Percentiles rank a stretch among this genome's conserved stretches.
Evolutionary conservation across 2,113 vertebrate species (phyloP).

Genomic region (Rhabdomys dilectus): DNA sequence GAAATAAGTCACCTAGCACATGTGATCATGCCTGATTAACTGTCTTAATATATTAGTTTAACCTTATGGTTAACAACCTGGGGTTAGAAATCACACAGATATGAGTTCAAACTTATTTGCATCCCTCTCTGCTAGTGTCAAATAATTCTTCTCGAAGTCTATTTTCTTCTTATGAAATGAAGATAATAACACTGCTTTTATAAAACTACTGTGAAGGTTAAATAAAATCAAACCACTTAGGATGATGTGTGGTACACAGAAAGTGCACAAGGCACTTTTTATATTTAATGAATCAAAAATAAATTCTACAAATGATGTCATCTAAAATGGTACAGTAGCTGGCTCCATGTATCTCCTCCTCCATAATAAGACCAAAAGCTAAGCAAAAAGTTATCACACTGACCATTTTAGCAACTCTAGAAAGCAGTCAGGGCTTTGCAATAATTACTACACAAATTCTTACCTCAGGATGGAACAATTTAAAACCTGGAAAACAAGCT

Average conservation of each 20-base stretch:
- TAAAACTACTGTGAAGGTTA: conserved; percentile 39
- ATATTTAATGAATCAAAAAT: not conserved
- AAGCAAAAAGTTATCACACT: not conserved
- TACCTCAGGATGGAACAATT: not conserved
- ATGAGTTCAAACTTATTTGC: conserved; percentile 39
- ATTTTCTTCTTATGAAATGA: conserved; percentile 20
- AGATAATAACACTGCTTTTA: not conserved
- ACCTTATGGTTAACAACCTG: conserved; percentile 12
- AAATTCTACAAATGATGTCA: not conserved
- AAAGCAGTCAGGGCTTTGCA: not conserved
- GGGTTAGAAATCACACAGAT: conserved; percentile 43
- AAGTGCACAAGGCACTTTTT: not conserved
- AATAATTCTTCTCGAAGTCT: conserved; percentile 14
- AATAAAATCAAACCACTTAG: conserved; percentile 28
- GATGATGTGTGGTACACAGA: not conserved
- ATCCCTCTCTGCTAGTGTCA: not conserved
- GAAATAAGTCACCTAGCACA: conserved; percentile 13
- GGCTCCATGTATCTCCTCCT: not conserved
- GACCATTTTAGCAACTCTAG: not conserved
- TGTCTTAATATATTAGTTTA: conserved; percentile 33
- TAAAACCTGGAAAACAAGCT: not conserved
- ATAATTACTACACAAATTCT: not conserved
- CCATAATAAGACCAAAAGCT: not conserved
- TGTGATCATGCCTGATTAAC: conserved; percentile 25
- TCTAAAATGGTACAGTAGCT: not conserved